Base-by-base conservation (phyloP, 1,140 invertebrate genomes). In the Cataglyphis hispanica region DNA sequence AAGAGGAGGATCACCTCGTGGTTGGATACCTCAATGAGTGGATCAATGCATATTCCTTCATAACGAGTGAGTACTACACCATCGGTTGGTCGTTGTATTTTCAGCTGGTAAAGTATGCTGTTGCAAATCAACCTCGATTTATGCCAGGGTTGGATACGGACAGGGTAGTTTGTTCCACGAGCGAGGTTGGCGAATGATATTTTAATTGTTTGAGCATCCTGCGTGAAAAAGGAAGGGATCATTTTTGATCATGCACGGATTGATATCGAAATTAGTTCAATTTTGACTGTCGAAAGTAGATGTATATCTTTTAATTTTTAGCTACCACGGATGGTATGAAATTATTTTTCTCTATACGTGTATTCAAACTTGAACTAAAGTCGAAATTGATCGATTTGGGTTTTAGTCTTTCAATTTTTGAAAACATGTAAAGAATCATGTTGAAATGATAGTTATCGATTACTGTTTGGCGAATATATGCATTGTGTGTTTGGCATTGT, bases 1-100 rank as follows among this genome's bases (percentile, higher is more conserved):
- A 50, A 50, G 46, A 95, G 50, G 93, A 95, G 87, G 94, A 95
- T 86, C 94, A 94, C 72, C 91, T 94, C 67, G 94, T 96, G 85
- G 95, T 96, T 88, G 96, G 96, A 80, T 96, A 97, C 92, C 93
- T 97, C 84, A 96, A 96, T 58, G 96, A 97, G 85, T 97, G 96
- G 96, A 96, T 97, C 93, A 95, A 95, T 91, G 96, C 96, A 40
- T 96, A 95, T 91, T 93, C 94, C 76, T 97, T 96, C 91, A 94
- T 97, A 80, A 93, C 95, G 93, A 95, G 96, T 97, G 95, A 96
- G 96, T 95, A 75, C 53, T 95, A 75, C 53, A 64, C 50, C 58
- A 37, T 70, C 63, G 58, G 31, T 66, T 60, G 11, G 50, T n/a
- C 56, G n/a, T 83, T 66, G 46, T 50, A 53, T 16, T 53, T 84